Evolutionary conservation across 2,113 vertebrate genomes (phyloP), one percentile per base, ranked within the genome.

Genomic region (Telmatochromis brachygnathus): DNA sequence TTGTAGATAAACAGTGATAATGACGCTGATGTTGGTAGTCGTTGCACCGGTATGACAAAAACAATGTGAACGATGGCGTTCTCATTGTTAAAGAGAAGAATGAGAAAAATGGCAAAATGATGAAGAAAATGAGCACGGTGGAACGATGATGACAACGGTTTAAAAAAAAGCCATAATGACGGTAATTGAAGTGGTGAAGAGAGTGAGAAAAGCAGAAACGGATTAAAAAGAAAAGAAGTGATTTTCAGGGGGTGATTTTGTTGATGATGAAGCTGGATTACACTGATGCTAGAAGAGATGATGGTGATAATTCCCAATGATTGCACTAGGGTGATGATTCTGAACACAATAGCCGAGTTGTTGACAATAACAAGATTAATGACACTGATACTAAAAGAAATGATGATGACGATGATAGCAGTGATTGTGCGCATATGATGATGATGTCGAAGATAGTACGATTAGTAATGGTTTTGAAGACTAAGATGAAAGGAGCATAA

Each of bases 401-500:
- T 30, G 68, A 70, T 62, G 82, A 73, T 42, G 75, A 68, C 49
- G 17, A 60, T 79, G 77, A 86, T 81, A 79, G 81, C 47, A 6
- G 42, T 49, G 53, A 89, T 54, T 83, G 47, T 73, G 11, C 6
- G 28, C 15, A 56, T 30, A 6, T 35, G 54, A 85, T 83, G 62
- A 77, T 84, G 75, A 86, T 84, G 82, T 60, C 33, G 73, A 87
- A 89, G 87, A 58, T 54, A 26, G 55, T 51, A 54, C 73, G 82
- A 89, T 82, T 70, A 33, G 47, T 58, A 83, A 84, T 70, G 35
- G 33, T 47, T 87, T 80, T 73, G 47, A 30, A 77, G 56, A 28
- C 65, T n/a, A 42, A 80, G 84, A 90, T 84, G 81, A 92, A 88
- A 92, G 49, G 80, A 39, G 13, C 23, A 9, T 68, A 81, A 90